Conservation (phyloP, 92 coral and sea anemone species). For the Porites lobata region DNA sequence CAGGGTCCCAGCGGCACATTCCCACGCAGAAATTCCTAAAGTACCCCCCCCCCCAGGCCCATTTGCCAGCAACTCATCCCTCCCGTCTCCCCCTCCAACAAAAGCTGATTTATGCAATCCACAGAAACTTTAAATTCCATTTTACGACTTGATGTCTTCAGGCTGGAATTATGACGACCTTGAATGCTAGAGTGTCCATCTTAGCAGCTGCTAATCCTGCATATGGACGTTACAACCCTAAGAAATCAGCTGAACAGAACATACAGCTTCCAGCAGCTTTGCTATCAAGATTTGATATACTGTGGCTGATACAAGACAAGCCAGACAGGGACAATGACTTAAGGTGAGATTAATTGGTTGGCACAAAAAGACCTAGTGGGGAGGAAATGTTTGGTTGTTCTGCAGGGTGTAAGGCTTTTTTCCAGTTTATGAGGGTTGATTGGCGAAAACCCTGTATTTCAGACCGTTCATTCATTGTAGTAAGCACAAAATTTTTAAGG, state of each 20-base stretch:
- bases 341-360: slow-evolving; percentile 58
- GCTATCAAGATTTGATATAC: slow-evolving; percentile 94
- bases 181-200: slow-evolving; percentile 98
- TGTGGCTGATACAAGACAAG: slow-evolving; percentile 98
- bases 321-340: slow-evolving; percentile 98
- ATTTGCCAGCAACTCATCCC: too few species aligned
- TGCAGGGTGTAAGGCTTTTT: too few species aligned
- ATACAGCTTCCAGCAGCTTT: slow-evolving; percentile 99
- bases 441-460: too few species aligned
- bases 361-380: too few species aligned
- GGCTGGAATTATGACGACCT: slow-evolving; percentile 99
- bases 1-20: too few species aligned
- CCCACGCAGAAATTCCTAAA: too few species aligned
- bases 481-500: too few species aligned
- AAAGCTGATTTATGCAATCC: neutral
- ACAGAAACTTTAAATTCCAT: neutral
- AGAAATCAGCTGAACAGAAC: slow-evolving; percentile 98
- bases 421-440: too few species aligned
- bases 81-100: too few species aligned
- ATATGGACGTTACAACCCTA: slow-evolving; percentile 98
- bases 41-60: too few species aligned
- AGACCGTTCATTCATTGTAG: too few species aligned
- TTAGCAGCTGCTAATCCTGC: slow-evolving; percentile 99
- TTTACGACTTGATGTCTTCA: slow-evolving; percentile 12
- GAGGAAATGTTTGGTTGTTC: too few species aligned